Conservation (phyloP, 2,113 vertebrate genomes). For the Trachemys scripta region DNA sequence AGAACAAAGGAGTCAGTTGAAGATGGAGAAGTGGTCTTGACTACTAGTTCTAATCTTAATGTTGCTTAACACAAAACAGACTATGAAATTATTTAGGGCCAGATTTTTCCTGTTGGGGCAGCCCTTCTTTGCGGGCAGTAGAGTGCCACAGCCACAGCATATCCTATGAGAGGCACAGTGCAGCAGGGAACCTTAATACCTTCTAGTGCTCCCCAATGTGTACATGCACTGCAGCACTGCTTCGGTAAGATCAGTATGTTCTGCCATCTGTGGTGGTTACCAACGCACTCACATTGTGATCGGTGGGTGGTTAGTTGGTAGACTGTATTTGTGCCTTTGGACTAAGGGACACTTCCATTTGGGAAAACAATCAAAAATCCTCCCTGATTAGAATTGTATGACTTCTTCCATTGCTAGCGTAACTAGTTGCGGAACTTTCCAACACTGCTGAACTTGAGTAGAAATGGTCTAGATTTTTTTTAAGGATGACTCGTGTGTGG, state of each 20-base stretch:
- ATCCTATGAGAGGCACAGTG: background rate
- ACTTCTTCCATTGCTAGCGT: background rate
- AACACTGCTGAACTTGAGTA: background rate
- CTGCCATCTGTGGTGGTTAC: background rate
- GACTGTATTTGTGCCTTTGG: conserved; percentile 17
- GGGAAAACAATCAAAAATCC: background rate
- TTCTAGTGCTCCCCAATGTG: background rate
- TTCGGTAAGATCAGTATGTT: background rate
- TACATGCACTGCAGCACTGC: background rate
- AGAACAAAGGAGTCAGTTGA: background rate
- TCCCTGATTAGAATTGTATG: background rate
- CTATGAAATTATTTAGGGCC: background rate
- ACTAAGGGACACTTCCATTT: background rate
- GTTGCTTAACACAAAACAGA: background rate
- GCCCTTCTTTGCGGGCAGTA: background rate
- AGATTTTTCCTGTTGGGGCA: background rate
- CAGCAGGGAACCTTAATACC: background rate
- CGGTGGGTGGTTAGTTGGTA: background rate
- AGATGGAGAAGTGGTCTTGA: background rate
- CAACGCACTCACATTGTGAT: background rate
- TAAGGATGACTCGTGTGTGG: background rate
- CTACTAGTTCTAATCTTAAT: background rate
- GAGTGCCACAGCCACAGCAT: background rate
- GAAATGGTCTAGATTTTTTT: background rate
- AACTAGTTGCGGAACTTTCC: background rate